Base-by-base conservation (phyloP, 2,888 invertebrate species). In the Drosophila macrospina region DNA sequence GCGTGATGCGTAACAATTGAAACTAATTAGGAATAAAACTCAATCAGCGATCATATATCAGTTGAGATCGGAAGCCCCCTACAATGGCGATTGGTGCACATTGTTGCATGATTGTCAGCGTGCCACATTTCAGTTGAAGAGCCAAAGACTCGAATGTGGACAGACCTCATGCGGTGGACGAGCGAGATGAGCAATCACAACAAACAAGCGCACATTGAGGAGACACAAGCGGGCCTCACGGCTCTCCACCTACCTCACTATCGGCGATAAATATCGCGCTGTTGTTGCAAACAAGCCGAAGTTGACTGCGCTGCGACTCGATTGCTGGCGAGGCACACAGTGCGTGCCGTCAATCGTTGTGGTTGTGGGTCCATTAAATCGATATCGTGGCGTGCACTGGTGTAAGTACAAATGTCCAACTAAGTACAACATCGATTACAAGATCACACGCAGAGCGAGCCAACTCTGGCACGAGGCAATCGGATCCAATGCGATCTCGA, bases 391-490 rank as follows among this genome's bases (percentile, higher is more conserved):
- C 70, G 90, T 76, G 89, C 80, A 67, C 65, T 69, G 77, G 73
- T 86, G 90, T 86, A 84, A 79, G 78, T 80, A 84, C 68, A 79
- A 83, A 80, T 81, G 78, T 78, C 77, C 78, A 77, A 78, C 80
- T 85, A 74, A 74, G 57, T 79, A 90, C 90, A 88, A 79, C 80
- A 74, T 83, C 86, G 90, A 89, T 91, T 90, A 90, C 91, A 87
- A 74, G 89, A 86, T 86, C 88, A 75, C 82, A 89, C 82, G 90
- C 89, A 55, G 89, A 69, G 90, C 56, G 34, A 4, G 13, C 24
- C 8, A 24, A 24, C 34, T 45, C 41, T 48, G 74, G 78, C 83
- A 79, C 76, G 86, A 54, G 79, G 52, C 68, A 42, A 20, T 15
- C 28, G 37, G 7, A 24, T 8, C 16, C 28, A 28, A 7, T 28